These are phyloP conservation scores for Pungitius pungitius DNA, from an alignment of 2,113 vertebrate genomes.

Conservation along the genomic window DNA sequence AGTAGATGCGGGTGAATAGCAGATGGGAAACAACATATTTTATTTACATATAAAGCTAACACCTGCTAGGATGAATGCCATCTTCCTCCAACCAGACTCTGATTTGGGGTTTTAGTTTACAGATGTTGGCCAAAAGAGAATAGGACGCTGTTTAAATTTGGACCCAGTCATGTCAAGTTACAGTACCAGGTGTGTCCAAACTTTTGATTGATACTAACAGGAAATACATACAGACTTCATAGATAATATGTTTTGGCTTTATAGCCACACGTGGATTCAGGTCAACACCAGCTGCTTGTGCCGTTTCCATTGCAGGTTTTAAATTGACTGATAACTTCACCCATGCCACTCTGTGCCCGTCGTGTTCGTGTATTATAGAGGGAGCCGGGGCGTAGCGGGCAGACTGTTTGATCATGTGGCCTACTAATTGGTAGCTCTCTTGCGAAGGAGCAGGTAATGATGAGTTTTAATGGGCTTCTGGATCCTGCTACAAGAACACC, in stretches of 20 bases:
- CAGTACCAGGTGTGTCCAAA: too few species aligned
- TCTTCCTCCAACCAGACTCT: neutral
- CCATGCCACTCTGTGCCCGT: conserved; percentile 16
- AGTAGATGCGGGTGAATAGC: neutral
- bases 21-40: neutral
- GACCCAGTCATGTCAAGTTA: neutral
- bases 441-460: conserved; percentile 40
- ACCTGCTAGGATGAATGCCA: neutral
- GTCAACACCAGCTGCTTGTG: neutral
- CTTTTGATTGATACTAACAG: too few species aligned
- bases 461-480: conserved; percentile 51
- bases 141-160: neutral
- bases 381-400: conserved; percentile 11
- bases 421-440: conserved; percentile 54
- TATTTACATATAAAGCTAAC: neutral
- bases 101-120: neutral
- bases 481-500: conserved; percentile 9
- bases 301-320: conserved; percentile 1
- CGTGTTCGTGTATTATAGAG: conserved; percentile 24
- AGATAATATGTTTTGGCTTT: conserved; percentile 1
- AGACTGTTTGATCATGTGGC: conserved; percentile 57
- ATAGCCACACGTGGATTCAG: neutral
- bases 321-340: neutral
- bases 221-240: neutral
- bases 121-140: neutral